Base-by-base conservation (phyloP, 2,113 vertebrate species). In the Paramormyrops kingsleyae region DNA sequence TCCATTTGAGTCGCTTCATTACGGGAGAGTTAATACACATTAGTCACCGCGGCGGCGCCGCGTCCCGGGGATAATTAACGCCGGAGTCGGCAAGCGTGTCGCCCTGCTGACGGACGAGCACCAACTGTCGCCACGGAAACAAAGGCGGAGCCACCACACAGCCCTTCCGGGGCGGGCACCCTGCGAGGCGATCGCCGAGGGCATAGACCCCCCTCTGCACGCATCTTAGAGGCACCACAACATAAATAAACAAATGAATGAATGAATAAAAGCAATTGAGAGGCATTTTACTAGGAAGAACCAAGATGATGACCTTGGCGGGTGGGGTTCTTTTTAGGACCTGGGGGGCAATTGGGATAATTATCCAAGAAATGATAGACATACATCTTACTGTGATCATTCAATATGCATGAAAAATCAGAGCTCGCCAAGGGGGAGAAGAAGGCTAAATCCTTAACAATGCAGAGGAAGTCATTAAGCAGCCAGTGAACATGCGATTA, bases 1-100 rank as follows among this genome's bases (percentile, higher is more conserved):
- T 91, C 92, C 91, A 92, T 94, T 92, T 90, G 92, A 93, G 91
- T 89, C 52, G 91, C 93, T 94, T 95, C 94, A 95, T 95, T 89
- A 95, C 88, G 87, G 90, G 92, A 93, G 92, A 92, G 94, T 94
- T 94, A 95, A 94, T 92, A 93, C 90, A 91, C 92, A 93, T 95
- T 94, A 94, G 93, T 94, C 92, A 94, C 92, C 52, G 92, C 56
- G 39, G 86, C n/a, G 84, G 88, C 49, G 85, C 59, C 27, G 90
- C 90, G 90, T 91, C 93, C 74, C 80, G 42, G 89, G 90, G 89
- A 89, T 92, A 93, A 94, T 93, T 93, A 94, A 92, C 88, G 89
- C 88, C 87, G 86, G 90, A 92, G 87, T 87, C 89, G 90, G 88
- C n/a, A 42, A 85, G 90, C 10, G 31, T 35, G 89, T 88, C 90